Conservation (phyloP, 2,113 vertebrate species). For the Pachyramphus minor region DNA sequence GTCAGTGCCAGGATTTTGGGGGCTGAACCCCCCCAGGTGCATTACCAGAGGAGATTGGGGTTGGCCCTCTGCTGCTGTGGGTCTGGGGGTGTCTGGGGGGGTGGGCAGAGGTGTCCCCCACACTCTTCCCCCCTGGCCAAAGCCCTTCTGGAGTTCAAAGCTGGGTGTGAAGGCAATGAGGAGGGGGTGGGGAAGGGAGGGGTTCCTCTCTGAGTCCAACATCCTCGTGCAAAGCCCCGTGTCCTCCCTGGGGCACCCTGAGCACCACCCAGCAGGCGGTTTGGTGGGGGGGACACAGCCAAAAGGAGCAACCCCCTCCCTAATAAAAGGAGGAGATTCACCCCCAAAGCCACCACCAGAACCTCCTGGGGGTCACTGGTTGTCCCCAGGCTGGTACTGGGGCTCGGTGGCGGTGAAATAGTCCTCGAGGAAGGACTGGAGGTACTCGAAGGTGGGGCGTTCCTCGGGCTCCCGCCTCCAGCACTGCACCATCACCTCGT, state of each 20-base stretch:
- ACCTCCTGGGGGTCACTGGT: neutral
- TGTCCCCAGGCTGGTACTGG: slow-evolving; percentile 95
- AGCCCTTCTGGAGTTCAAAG: neutral
- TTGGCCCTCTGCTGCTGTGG: neutral
- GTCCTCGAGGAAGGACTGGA: slow-evolving; percentile 97
- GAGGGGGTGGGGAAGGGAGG: fast-evolving
- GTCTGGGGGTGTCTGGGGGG: neutral
- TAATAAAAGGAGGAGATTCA: neutral
- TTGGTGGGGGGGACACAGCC: neutral
- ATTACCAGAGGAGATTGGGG: neutral
- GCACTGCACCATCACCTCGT: slow-evolving; percentile 94
- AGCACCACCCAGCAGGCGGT: neutral
- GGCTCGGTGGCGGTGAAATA: slow-evolving; percentile 98
- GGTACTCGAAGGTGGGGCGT: slow-evolving; percentile 96
- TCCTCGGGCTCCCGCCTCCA: slow-evolving; percentile 93
- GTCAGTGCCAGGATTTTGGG: neutral
- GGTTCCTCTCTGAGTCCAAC: neutral
- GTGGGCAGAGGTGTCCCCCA: fast-evolving
- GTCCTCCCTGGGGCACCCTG: neutral
- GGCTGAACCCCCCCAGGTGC: neutral
- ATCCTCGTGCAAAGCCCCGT: neutral
- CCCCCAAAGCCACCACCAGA: neutral
- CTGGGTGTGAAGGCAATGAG: neutral
- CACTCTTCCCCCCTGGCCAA: neutral
- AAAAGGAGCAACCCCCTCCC: neutral